Percentiles rank a stretch among this genome's conserved stretches.
These are phyloP conservation scores for Therioaphis trifolii DNA, from an alignment of 2,888 invertebrate species.

Conservation along the genomic window DNA sequence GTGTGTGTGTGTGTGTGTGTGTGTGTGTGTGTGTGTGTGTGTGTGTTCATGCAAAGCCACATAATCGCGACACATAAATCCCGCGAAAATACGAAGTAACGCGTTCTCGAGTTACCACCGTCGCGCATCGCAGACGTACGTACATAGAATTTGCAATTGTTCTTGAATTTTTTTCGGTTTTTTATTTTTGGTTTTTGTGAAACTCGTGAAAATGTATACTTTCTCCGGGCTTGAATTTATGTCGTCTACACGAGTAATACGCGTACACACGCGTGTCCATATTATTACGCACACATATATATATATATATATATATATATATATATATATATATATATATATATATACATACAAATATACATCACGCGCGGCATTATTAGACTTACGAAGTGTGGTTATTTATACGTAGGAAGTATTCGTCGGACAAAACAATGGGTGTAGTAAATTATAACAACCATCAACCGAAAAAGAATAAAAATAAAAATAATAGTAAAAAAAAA, in stretches of 20 bases:
- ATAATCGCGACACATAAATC: background rate
- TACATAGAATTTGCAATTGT: background rate
- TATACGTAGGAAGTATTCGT: background rate
- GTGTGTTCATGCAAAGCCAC: no score
- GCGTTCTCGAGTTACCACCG: background rate
- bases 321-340: no score
- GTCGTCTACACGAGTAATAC: background rate
- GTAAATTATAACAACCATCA: no score
- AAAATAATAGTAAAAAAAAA: no score
- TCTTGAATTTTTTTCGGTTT: no score
- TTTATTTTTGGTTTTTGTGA: no score
- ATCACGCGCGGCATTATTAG: background rate
- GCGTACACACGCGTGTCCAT: background rate
- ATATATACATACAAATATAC: no score
- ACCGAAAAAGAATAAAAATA: no score
- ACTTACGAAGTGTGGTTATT: background rate
- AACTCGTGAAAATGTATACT: background rate
- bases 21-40: no score
- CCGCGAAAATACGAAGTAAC: background rate
- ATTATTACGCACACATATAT: background rate
- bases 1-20: no score
- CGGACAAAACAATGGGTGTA: background rate
- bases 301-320: no score
- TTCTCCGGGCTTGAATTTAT: conserved; percentile 5
- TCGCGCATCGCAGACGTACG: background rate